Conservation (phyloP, 2,113 vertebrate species). For the Riparia riparia region DNA sequence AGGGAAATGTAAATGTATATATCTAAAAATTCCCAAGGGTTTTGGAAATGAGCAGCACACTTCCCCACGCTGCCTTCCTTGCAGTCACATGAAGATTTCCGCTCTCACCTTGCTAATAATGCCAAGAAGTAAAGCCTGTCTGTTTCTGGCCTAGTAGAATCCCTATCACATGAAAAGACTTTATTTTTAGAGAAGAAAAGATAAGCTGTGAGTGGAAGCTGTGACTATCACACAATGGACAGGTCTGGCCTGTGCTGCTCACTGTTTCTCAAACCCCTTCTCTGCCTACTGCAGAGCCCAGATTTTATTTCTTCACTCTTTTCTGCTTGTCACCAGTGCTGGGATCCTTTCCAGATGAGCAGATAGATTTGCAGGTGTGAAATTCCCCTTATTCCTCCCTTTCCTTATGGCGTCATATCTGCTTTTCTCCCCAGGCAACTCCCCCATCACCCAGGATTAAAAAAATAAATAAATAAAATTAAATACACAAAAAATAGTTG, state of each 20-base stretch:
- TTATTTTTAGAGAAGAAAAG: slow-evolving; percentile 47
- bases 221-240: not conserved
- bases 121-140: not conserved
- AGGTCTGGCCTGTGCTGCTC: not conserved
- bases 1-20: slow-evolving; percentile 6
- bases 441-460: not conserved
- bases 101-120: slow-evolving; percentile 19
- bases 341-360: slow-evolving; percentile 5
- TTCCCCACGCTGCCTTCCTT: not conserved
- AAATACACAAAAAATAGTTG: not conserved
- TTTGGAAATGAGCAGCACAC: not conserved
- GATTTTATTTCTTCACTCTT: not conserved
- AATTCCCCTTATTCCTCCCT: slow-evolving; percentile 7
- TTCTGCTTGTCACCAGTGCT: not conserved
- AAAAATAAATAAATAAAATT: not conserved
- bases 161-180: not conserved
- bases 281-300: not conserved
- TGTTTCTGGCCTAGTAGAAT: slow-evolving; percentile 1
- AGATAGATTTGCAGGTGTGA: slow-evolving; percentile 18
- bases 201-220: slow-evolving; percentile 14
- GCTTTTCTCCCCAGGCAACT: not conserved
- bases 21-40: slow-evolving; percentile 45
- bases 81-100: not conserved
- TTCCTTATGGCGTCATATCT: not conserved
- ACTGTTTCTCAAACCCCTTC: not conserved